Evolutionary conservation across 2,113 vertebrate species (phyloP).

Genomic region (Istiophorus platypterus): DNA sequence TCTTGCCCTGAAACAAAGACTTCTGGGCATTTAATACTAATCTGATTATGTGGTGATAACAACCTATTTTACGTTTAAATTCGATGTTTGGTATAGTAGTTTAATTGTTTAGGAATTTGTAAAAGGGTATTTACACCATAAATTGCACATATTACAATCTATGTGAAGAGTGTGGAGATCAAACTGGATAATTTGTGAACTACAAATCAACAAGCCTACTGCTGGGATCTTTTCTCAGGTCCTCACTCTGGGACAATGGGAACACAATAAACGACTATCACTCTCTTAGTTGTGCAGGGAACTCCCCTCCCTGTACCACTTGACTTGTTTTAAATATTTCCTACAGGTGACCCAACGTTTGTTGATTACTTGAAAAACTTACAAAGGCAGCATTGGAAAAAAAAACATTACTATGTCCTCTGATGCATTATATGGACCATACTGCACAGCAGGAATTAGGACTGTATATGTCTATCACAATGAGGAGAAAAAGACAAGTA

Average conservation of each 20-base stretch:
- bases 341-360: too few species aligned
- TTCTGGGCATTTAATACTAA: too few species aligned
- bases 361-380: too few species aligned
- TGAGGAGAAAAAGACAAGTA: too few species aligned
- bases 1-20: neutral
- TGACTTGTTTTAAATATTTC: too few species aligned
- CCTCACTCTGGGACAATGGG: neutral
- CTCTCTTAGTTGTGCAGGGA: neutral
- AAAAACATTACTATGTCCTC: too few species aligned
- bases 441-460: too few species aligned
- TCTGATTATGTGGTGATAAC: neutral
- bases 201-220: neutral
- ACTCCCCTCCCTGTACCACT: too few species aligned
- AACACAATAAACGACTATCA: neutral
- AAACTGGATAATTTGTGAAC: neutral
- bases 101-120: neutral
- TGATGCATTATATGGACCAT: too few species aligned
- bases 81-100: neutral
- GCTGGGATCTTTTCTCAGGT: neutral
- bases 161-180: neutral
- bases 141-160: neutral
- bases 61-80: neutral
- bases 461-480: too few species aligned
- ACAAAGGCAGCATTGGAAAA: too few species aligned
- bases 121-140: neutral